Evolutionary conservation across 2,797 vertebrate genomes (phyloP), one percentile per base, ranked within the genome.

Genomic region (Pithecia hirsuta): DNA sequence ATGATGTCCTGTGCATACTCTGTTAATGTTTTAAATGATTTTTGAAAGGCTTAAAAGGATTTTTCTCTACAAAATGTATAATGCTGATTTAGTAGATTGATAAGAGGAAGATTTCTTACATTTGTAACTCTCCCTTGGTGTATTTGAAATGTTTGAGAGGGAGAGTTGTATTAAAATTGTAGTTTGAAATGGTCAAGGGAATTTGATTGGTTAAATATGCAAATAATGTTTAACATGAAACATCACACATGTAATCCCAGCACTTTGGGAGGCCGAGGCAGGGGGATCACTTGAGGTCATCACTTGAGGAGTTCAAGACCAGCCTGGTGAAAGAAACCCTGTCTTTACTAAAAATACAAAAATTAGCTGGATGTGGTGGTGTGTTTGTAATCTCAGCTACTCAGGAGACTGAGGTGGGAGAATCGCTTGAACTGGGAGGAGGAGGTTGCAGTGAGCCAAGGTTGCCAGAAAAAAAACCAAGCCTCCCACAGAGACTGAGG

Each of bases 11-110:
- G 12, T 84, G 59, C 36, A 89, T 86, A 74, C 15, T 64, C 82
- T 52, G 15, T 79, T 97, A 81, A 93, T 89, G 89, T 95, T 96
- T 75, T 41, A 57, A 96, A 81, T 95, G 61, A 93, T 83, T 80
- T 95, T 70, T 92, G 30, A 91, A 96, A 94, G 15, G 30, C 52
- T 83, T 85, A 57, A 61, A 83, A 74, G 26, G 50, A 80, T 86
- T 97, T 33, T 93, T 89, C 26, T 95, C 55, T 24, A 72, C 41
- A 55, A 72, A 81, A 74, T 89, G 50, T 74, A 67, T 76, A 79
- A 83, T 57, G 28, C 41, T 90, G 84, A 96, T 85, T 82, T 90
- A 33, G 9, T 78, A 74, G 83, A 57, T 70, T 76, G 83, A 55
- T 33, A 81, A 61, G 41, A 44, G 39, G 81, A 88, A 84, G 22